Evolutionary conservation across 2,888 invertebrate species (phyloP).

Genomic region (Rhogogaster chlorosoma): DNA sequence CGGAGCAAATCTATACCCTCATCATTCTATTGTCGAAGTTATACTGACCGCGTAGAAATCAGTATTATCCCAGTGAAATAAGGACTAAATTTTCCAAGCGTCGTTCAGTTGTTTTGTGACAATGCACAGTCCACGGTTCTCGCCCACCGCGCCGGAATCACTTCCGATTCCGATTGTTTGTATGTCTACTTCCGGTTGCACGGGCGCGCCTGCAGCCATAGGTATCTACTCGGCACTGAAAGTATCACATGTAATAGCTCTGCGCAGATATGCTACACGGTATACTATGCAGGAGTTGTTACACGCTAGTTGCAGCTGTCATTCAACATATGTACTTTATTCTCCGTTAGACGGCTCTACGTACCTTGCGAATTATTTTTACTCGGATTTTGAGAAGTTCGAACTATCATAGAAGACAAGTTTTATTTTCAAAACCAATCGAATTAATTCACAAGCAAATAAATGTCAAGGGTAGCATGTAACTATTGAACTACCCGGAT

Average conservation of each 20-base stretch:
- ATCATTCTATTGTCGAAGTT: neutral
- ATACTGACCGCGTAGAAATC: slow-evolving; percentile 17
- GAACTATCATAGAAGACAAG: neutral
- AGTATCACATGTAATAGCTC: neutral
- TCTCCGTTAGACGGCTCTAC: too few species aligned
- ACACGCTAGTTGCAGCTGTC: slow-evolving; percentile 7
- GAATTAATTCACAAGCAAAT: neutral
- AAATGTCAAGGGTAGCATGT: neutral
- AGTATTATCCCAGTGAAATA: neutral
- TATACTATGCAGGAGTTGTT: neutral
- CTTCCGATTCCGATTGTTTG: slow-evolving; percentile 73
- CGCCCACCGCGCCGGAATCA: slow-evolving; percentile 69
- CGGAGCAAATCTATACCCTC: slow-evolving; percentile 14
- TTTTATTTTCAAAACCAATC: neutral
- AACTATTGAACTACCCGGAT: neutral
- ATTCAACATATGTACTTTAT: neutral
- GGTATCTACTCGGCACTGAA: slow-evolving; percentile 18
- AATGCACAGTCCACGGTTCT: slow-evolving; percentile 67
- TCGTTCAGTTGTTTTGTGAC: slow-evolving; percentile 60
- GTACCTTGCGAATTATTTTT: too few species aligned
- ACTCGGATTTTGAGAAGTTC: neutral
- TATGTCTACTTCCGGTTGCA: slow-evolving; percentile 65
- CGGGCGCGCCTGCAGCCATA: slow-evolving; percentile 37
- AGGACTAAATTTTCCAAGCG: slow-evolving; percentile 65
- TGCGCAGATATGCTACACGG: neutral